Base-by-base conservation (phyloP, 2,888 invertebrate genomes). In the Thereva unica region DNA sequence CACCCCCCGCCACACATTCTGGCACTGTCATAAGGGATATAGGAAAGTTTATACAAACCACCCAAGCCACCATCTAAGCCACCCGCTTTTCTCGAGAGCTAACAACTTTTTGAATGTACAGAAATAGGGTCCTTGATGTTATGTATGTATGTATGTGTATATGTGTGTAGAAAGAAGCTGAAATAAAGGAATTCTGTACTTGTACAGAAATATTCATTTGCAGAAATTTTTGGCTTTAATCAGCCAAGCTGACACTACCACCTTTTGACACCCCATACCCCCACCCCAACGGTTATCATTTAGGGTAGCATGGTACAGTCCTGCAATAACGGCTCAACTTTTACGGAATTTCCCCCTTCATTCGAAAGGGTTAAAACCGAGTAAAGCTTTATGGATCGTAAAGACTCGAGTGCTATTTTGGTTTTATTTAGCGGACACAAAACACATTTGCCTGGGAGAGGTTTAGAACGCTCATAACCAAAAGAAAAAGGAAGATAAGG, bases 351-450 rank as follows among this genome's bases (percentile, higher is more conserved):
- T 10, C 50, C 35, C 50, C 50, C 50, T 12, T 12, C 6, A 49
- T 53, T 45, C 52, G 47, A 68, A 57, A 64, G 67, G 69, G 59
- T 64, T 68, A 69, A 70, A 70, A 66, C 66, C 68, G 55, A 66
- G 64, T 47, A 66, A 67, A 70, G 44, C 55, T 69, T 70, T 70
- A 70, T 70, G 70, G 67, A 69, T 70, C 67, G 70, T 70, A 70
- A 70, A 69, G 67, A 65, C 53, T 68, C 66, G 67, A 69, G 67
- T 67, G 70, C 65, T 69, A 68, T 69, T 70, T 64, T 69, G 67
- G 66, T 70, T 70, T 70, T 70, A 69, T 70, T 69, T 66, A 66
- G 66, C 67, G 64, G 49, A 66, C 61, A 65, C 53, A 63, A 66
- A 68, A 59, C 57, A 59, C 57, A 59, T 59, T 59, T 38, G 57